Conservation (phyloP, 2,113 vertebrate genomes). For the Podilymbus podiceps region DNA sequence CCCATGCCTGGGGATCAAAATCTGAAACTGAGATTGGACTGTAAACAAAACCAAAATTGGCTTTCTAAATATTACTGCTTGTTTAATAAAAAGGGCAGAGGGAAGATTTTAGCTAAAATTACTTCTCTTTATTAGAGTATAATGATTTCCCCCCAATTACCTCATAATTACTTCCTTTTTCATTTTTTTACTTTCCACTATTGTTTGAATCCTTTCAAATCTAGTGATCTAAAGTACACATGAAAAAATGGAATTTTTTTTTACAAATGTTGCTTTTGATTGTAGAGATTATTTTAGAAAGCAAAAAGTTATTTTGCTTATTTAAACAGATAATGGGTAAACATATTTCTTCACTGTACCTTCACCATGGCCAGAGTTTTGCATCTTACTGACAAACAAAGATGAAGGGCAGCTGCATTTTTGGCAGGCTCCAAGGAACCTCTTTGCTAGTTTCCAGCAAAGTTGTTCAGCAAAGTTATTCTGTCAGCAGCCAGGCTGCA, state of each 20-base stretch:
- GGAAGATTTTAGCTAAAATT: not conserved
- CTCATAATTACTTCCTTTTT: not conserved
- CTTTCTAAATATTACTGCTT: not conserved
- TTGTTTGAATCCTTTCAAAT: not conserved
- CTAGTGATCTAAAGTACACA: not conserved
- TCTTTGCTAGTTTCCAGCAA: not conserved
- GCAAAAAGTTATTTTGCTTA: not conserved
- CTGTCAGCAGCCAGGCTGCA: not conserved
- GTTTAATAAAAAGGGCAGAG: not conserved
- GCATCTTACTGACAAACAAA: not conserved
- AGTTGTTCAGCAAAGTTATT: not conserved
- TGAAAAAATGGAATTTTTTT: not conserved
- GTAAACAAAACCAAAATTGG: not conserved
- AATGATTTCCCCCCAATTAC: not conserved
- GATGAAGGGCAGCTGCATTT: not conserved
- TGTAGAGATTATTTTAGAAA: not conserved
- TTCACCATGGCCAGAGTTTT: not conserved
- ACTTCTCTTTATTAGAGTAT: not conserved
- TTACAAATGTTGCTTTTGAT: not conserved
- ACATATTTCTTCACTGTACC: not conserved
- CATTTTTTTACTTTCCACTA: not conserved
- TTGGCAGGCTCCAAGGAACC: not conserved
- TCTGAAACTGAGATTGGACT: not conserved
- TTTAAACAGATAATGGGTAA: not conserved
- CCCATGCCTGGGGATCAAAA: not conserved